Evolutionary conservation across 2,888 invertebrate genomes (phyloP).

Genomic region (Sminthurides aquaticus): DNA sequence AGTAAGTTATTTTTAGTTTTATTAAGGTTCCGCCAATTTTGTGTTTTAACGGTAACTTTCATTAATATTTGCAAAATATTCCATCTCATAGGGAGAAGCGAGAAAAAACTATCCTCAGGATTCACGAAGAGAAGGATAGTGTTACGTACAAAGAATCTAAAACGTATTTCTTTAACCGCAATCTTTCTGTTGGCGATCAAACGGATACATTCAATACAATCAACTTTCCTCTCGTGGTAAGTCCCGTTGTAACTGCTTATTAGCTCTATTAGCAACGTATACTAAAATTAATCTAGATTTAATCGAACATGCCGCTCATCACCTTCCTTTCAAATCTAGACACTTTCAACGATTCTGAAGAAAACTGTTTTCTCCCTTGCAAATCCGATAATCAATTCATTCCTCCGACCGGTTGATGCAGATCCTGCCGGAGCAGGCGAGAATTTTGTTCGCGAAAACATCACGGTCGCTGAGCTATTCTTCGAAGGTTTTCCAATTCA

Average conservation of each 20-base stretch:
- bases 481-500: slow-evolving; percentile 56
- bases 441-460: slow-evolving; percentile 14
- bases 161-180: slow-evolving; percentile 26
- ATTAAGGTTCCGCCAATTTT: not conserved
- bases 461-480: slow-evolving; percentile 61
- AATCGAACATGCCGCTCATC: no score
- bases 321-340: no score
- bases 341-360: slow-evolving; percentile 8
- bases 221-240: slow-evolving; percentile 38
- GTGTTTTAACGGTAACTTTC: no score
- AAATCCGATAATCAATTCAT: not conserved
- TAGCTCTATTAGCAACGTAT: not conserved
- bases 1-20: no score
- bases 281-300: no score
- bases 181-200: slow-evolving; percentile 23
- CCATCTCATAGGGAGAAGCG: slow-evolving; percentile 27
- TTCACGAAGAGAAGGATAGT: slow-evolving; percentile 26
- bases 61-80: no score
- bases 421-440: no score
- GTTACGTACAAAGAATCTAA: slow-evolving; percentile 29
- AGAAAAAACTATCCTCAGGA: slow-evolving; percentile 26
- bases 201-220: slow-evolving; percentile 30
- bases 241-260: slow-evolving; percentile 2
- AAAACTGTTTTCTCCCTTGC: not conserved
- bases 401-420: no score